Evolutionary conservation across 2,888 invertebrate species (phyloP).

Genomic region (Pantelozetes paolii): DNA sequence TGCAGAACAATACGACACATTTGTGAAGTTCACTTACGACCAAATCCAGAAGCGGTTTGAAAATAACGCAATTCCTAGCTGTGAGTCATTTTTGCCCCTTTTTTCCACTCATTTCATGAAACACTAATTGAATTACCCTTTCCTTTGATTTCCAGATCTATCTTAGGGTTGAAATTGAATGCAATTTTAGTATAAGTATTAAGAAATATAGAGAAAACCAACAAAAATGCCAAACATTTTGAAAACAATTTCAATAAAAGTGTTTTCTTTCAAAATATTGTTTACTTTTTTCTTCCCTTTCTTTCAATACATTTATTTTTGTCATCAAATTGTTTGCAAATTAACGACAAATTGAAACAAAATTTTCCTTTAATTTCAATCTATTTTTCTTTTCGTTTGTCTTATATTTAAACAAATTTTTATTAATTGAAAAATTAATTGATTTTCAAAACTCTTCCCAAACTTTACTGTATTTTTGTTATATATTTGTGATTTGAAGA

Average conservation of each 20-base stretch:
- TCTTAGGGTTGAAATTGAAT: constrained; percentile 33
- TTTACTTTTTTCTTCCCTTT: constrained; percentile 12
- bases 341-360: background rate
- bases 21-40: constrained; percentile 96
- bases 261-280: constrained; percentile 13
- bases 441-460: constrained; percentile 11
- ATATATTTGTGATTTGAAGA: background rate
- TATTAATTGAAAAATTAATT: too few relatives aligned
- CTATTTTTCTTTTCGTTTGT: constrained; percentile 9
- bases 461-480: constrained; percentile 20
- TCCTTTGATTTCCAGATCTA: constrained; percentile 10
- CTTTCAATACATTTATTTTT: too few relatives aligned
- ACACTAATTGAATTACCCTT: background rate
- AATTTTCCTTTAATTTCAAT: background rate
- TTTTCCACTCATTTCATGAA: background rate
- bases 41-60: constrained; percentile 77
- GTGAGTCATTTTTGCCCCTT: constrained; percentile 46
- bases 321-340: background rate
- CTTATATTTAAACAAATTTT: background rate
- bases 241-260: too few relatives aligned
- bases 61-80: constrained; percentile 52
- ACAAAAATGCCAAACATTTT: constrained; percentile 31
- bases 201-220: constrained; percentile 4
- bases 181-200: constrained; percentile 21
- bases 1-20: constrained; percentile 93